Evolutionary conservation across 2,797 vertebrate species (phyloP).

Genomic region (Buceros bicornis): DNA sequence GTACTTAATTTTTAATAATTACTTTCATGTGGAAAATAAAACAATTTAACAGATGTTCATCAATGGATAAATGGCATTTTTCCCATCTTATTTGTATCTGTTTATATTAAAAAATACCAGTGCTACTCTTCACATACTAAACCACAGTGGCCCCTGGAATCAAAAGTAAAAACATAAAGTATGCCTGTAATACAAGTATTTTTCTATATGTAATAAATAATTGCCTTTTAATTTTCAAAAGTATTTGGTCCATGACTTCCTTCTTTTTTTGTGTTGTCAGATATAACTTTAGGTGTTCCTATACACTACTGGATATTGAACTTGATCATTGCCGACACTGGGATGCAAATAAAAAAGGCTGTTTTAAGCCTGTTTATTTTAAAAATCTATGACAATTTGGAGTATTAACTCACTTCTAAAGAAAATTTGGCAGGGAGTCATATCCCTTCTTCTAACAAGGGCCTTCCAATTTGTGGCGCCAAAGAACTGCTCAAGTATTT

Average conservation of each 20-base stretch:
- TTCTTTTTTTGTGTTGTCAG: not conserved
- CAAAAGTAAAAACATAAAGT: not conserved
- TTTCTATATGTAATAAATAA: slow-evolving; percentile 27
- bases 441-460: not conserved
- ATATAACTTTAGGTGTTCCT: not conserved
- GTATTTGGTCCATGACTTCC: not conserved
- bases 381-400: not conserved
- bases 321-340: not conserved
- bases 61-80: not conserved
- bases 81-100: not conserved
- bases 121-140: not conserved
- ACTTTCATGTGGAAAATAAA: not conserved
- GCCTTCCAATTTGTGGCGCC: not conserved
- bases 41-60: not conserved
- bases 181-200: slow-evolving; percentile 17
- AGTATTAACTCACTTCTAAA: not conserved
- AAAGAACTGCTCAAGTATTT: not conserved
- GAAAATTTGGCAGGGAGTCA: not conserved
- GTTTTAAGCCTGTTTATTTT: not conserved
- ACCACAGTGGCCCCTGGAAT: not conserved
- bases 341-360: not conserved
- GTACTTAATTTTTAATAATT: not conserved
- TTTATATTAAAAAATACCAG: not conserved
- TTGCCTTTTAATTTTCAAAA: slow-evolving; percentile 20
- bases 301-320: not conserved